These are phyloP conservation scores for Phasianus colchicus DNA, from an alignment of 2,113 vertebrate genomes.

Conservation along the genomic window DNA sequence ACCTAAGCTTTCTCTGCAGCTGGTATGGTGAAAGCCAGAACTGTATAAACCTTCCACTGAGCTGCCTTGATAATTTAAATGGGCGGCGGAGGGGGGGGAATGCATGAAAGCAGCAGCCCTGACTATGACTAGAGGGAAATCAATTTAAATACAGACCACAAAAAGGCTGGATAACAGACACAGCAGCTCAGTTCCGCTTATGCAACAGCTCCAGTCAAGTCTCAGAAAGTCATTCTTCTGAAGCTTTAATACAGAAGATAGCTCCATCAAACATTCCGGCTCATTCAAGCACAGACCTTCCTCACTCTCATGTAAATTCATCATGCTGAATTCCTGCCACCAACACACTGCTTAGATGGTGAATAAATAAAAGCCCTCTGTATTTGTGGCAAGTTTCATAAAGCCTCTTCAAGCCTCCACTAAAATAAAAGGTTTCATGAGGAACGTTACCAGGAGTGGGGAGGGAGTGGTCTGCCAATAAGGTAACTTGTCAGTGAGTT, in stretches of 20 bases:
- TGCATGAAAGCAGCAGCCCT: background rate
- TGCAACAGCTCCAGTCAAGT: background rate
- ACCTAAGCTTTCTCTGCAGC: background rate
- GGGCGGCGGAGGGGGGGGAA: too few species aligned
- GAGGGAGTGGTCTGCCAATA: background rate
- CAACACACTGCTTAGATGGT: background rate
- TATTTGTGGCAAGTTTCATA: background rate
- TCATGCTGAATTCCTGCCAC: background rate
- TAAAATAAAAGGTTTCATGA: background rate
- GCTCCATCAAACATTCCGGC: constrained; percentile 15
- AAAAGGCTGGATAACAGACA: background rate
- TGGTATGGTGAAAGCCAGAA: background rate
- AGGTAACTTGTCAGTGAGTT: background rate
- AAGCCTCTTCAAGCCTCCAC: background rate
- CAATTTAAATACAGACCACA: constrained; percentile 49
- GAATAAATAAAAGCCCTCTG: background rate
- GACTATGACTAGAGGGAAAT: constrained; percentile 24
- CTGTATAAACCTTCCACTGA: constrained; percentile 1
- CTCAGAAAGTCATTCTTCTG: constrained; percentile 35
- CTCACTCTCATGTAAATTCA: background rate
- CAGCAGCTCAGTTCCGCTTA: background rate
- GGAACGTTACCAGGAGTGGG: background rate
- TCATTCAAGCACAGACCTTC: background rate
- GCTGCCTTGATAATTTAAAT: background rate
- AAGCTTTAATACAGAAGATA: constrained; percentile 35